Percentiles rank a stretch among this genome's conserved stretches.
Conservation (phyloP, 1,140 invertebrate species). For the Dendrolimus kikuchii region DNA sequence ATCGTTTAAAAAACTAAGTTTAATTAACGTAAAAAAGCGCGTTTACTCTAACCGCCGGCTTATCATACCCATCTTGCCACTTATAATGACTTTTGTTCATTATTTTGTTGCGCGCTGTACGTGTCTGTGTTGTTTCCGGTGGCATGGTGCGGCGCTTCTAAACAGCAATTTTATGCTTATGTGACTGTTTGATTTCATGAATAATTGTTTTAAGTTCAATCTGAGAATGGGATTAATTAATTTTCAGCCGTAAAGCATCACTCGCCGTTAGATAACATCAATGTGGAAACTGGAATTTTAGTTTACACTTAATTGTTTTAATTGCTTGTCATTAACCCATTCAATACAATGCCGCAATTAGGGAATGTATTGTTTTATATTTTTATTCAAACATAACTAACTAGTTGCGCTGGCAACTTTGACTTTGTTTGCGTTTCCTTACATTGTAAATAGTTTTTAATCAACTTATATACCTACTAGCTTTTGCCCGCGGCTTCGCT, state of each 20-base stretch:
- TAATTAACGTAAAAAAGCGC: conserved; percentile 70
- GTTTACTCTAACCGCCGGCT: conserved; percentile 56
- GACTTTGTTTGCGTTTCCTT: too few relatives aligned
- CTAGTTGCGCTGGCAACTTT: too few relatives aligned
- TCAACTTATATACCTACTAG: too few relatives aligned
- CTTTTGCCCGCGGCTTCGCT: too few relatives aligned
- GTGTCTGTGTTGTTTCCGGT: conserved; percentile 53
- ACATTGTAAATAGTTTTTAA: too few relatives aligned
- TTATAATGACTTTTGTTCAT: conserved; percentile 67
- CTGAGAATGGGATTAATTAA: conserved; percentile 37
- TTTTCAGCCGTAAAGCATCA: conserved; percentile 32
- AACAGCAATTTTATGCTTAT: conserved; percentile 60
- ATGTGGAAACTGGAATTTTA: conserved; percentile 22
- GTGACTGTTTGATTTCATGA: conserved; percentile 41
- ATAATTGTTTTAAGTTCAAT: conserved; percentile 24
- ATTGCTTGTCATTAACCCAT: too few relatives aligned
- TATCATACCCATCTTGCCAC: conserved; percentile 55
- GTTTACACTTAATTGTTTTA: too few relatives aligned
- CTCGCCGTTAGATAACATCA: conserved; percentile 27
- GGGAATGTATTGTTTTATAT: not conserved
- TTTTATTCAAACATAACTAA: not conserved
- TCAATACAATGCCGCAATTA: too few relatives aligned
- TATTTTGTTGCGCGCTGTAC: conserved; percentile 55
- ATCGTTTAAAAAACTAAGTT: conserved; percentile 67
- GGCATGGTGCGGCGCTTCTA: conserved; percentile 16